Percentiles rank a stretch among this genome's conserved stretches.
Conservation (phyloP, 2,888 invertebrate species). For the Luffia ferchaultella region DNA sequence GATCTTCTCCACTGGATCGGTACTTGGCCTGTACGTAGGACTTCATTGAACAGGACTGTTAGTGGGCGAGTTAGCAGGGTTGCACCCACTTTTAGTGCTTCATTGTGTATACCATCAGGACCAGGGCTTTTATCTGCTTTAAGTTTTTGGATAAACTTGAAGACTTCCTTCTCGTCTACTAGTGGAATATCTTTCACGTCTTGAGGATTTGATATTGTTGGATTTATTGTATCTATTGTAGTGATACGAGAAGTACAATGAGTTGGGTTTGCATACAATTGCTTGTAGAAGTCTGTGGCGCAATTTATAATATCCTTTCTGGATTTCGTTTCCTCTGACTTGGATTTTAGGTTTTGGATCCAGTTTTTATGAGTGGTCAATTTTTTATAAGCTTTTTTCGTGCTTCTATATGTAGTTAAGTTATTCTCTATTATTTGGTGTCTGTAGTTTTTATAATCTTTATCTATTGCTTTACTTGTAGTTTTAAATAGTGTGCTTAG, state of each 20-base stretch:
- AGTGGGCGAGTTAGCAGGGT: constrained; percentile 10
- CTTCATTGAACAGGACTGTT: constrained; percentile 17
- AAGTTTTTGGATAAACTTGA: constrained; percentile 14
- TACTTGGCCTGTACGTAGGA: constrained; percentile 16
- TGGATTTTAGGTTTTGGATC: constrained; percentile 12
- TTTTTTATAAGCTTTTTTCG: constrained; percentile 12
- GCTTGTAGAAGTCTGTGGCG: too few relatives aligned
- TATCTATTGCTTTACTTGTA: constrained; percentile 8
- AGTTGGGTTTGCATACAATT: too few relatives aligned
- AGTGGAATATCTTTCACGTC: too few relatives aligned
- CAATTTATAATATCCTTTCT: too few relatives aligned
- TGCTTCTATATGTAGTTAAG: constrained; percentile 11
- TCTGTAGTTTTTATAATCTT: constrained; percentile 9
- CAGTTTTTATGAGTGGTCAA: constrained; percentile 13
- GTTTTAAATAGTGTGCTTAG: constrained; percentile 8
- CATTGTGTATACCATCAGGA: constrained; percentile 15
- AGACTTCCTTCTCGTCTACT: constrained; percentile 1
- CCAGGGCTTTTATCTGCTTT: constrained; percentile 15
- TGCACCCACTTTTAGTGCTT: constrained; percentile 13
- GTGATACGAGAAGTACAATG: too few relatives aligned
- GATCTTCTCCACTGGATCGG: constrained; percentile 18
- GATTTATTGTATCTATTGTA: too few relatives aligned
- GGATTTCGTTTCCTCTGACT: constrained; percentile 8
- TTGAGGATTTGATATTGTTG: too few relatives aligned
- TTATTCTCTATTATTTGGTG: constrained; percentile 11